Conservation (phyloP, 1,140 invertebrate species). For the Dendrolimus punctatus region DNA sequence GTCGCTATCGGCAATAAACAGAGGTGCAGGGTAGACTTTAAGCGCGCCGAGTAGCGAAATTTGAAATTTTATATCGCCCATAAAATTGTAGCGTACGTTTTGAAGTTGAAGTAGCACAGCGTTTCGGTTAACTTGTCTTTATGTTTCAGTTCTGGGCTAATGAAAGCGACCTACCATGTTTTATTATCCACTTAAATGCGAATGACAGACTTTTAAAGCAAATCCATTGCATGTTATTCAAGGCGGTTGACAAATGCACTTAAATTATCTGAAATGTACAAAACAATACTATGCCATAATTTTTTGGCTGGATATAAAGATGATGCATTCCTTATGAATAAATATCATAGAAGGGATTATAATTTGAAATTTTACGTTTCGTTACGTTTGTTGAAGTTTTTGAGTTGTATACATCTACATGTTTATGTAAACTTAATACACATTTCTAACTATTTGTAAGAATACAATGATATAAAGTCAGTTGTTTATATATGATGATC, state of each 20-base stretch:
- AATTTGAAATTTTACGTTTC: too few species aligned
- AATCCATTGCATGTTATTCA: slow-evolving; percentile 19
- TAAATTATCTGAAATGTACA: not conserved
- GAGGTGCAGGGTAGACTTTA: slow-evolving; percentile 21
- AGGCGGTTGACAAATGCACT: slow-evolving; percentile 16
- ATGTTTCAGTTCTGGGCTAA: slow-evolving; percentile 39
- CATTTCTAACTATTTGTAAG: too few species aligned
- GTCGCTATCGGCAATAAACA: slow-evolving; percentile 25
- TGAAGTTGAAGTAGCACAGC: slow-evolving; percentile 22
- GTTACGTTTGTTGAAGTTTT: too few species aligned
- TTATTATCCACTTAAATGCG: slow-evolving; percentile 48
- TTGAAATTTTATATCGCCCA: slow-evolving; percentile 55
- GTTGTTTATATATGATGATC: too few species aligned
- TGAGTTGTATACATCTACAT: too few species aligned
- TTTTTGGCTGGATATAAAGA: too few species aligned
- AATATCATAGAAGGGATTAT: too few species aligned
- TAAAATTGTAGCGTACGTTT: slow-evolving; percentile 52
- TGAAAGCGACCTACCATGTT: slow-evolving; percentile 54
- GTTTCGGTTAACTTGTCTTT: slow-evolving; percentile 38
- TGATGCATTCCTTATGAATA: too few species aligned
- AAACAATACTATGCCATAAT: too few species aligned
- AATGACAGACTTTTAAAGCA: slow-evolving; percentile 18
- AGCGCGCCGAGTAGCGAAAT: slow-evolving; percentile 43
- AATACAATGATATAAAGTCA: too few species aligned
- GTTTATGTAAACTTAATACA: too few species aligned